Evolutionary conservation across 2,797 vertebrate genomes (phyloP).

Genomic region (Sebastes glaucus): DNA sequence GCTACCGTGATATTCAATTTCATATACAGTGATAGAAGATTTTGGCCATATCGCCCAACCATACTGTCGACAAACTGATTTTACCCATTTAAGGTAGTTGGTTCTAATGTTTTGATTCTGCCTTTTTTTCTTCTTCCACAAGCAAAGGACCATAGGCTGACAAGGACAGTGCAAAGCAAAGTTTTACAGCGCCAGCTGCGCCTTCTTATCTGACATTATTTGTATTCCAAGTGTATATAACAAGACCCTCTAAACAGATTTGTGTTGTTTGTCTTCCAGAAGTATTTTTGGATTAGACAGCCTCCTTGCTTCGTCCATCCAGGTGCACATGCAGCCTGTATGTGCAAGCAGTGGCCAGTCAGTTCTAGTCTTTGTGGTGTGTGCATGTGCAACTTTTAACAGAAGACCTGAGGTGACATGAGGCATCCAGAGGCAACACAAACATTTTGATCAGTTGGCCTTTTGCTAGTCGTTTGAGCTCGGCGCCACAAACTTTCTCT

Average conservation of each 20-base stretch:
- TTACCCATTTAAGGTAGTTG: conserved; percentile 55
- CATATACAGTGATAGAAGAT: too few relatives aligned
- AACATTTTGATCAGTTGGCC: background rate
- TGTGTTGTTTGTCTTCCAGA: background rate
- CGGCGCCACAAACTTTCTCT: background rate
- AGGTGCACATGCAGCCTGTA: background rate
- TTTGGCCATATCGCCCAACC: too few relatives aligned
- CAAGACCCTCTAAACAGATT: background rate
- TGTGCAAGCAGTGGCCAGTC: background rate
- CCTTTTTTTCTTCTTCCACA: background rate
- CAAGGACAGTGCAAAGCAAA: background rate
- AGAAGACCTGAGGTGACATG: background rate
- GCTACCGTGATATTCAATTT: too few relatives aligned
- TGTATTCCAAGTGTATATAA: background rate
- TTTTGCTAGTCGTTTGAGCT: conserved; percentile 2
- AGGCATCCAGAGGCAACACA: background rate
- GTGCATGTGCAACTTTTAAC: background rate
- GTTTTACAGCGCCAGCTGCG: background rate
- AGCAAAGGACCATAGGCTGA: background rate
- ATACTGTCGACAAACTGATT: background rate
- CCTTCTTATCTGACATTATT: background rate
- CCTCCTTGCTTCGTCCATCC: background rate
- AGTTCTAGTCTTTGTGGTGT: background rate
- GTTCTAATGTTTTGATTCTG: conserved; percentile 16
- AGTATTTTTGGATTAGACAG: background rate